Base-by-base conservation (phyloP, 2,888 invertebrate species). In the Limnephilus marmoratus region DNA sequence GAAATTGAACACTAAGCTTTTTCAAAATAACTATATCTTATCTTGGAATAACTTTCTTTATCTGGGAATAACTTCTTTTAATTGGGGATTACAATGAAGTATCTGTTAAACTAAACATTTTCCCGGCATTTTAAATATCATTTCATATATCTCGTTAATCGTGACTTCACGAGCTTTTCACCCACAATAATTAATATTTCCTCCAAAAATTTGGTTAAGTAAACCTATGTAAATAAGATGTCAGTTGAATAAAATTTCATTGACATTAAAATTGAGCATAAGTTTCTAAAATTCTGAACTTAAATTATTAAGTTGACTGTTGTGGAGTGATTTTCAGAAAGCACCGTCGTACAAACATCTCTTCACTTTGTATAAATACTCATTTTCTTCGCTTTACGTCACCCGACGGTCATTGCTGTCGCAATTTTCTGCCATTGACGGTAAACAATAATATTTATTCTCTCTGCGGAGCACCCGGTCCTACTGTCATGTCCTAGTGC, bases 361-460 rank as follows among this genome's bases (percentile, higher is more conserved):
- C 68, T 68, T 68, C 9, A 11, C 68, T 68, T 68, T 68, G 68
- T 68, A 68, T 68, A 68, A 68, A 68, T 68, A 68, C 68, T 68
- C 1, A 24, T 68, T 68, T 68, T 68, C 68, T 68, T 68, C 5
- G 68, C 68, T 68, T 68, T 68, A 24, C 68, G 68, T n/a, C 68
- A 24, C 68, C 7, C 31, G 82, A 82, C 34, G 29, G 31, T 82
- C 83, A 37, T 83, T 37, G 37, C 34, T 37, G 83, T 83, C 83
- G 83, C 34, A 68, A 9, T 83, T 83, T 83, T n/a, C 83, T 37
- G 34, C 37, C 34, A 24, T 37, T 24, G 37, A 41, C 11, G 9
- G 83, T 37, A 34, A 83, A 83, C 83, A 83, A 83, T 83, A 83
- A 83, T 83, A 83, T 83, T 83, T 37, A 37, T 83, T 24, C 83